Percentiles rank a stretch among this genome's conserved stretches.
Conservation (phyloP, 2,888 invertebrate species). For the Diadromus collaris region DNA sequence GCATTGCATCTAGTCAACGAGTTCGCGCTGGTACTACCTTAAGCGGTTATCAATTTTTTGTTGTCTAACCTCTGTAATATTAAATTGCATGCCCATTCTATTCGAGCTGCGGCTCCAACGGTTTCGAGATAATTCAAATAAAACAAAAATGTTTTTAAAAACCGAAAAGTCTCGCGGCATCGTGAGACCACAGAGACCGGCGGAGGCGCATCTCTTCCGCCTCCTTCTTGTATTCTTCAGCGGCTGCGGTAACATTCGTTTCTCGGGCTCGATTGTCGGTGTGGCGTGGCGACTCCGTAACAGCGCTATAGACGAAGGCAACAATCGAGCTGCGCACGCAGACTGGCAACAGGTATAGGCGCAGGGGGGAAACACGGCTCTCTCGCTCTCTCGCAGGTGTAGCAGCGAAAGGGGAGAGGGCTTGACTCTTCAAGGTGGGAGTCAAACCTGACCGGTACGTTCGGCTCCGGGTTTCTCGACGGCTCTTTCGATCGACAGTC, state of each 20-base stretch:
- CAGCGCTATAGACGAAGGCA: slow-evolving; percentile 23
- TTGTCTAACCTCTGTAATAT: too few species aligned
- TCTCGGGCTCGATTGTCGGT: background rate
- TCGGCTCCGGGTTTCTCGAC: slow-evolving; percentile 58
- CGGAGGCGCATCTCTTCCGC: too few species aligned
- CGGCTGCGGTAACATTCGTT: background rate
- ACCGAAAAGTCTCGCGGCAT: too few species aligned
- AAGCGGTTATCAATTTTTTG: too few species aligned
- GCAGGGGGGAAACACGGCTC: slow-evolving; percentile 23
- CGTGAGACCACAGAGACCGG: too few species aligned
- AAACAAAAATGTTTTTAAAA: too few species aligned
- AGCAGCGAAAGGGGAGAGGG: slow-evolving; percentile 57
- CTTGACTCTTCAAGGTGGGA: slow-evolving; percentile 71
- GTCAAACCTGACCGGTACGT: slow-evolving; percentile 70
- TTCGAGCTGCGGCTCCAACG: too few species aligned
- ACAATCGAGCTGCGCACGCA: slow-evolving; percentile 65
- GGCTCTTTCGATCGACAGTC: slow-evolving; percentile 71
- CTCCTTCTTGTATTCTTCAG: too few species aligned
- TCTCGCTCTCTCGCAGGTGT: slow-evolving; percentile 64
- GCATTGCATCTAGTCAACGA: too few species aligned
- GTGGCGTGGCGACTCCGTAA: background rate
- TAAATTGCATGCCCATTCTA: too few species aligned
- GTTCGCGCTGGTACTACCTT: too few species aligned
- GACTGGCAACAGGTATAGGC: slow-evolving; percentile 72
- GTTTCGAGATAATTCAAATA: too few species aligned